Conservation (phyloP, 2,888 invertebrate genomes). For the Hartigia nigra region DNA sequence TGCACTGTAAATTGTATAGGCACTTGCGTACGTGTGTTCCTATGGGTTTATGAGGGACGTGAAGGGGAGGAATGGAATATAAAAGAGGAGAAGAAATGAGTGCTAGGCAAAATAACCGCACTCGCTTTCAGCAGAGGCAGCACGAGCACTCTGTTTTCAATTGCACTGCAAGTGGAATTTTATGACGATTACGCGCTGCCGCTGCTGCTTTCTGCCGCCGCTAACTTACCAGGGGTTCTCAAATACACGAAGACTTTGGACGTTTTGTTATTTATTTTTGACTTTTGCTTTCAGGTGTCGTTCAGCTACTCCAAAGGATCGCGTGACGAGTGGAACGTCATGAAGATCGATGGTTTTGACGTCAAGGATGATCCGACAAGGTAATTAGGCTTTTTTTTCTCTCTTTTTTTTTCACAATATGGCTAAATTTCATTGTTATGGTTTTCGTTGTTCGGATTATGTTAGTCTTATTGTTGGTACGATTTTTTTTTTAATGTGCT, state of each 20-base stretch:
- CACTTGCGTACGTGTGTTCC: not conserved
- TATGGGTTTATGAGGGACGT: not conserved
- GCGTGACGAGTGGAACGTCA: conserved; percentile 86
- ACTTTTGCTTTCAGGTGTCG: conserved; percentile 76
- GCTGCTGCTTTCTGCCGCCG: not conserved
- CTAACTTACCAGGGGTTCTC: not conserved
- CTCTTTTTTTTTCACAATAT: conserved; percentile 12
- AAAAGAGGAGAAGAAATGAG: not conserved
- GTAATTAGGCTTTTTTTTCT: conserved; percentile 64
- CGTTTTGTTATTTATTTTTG: not conserved
- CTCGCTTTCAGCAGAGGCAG: not conserved
- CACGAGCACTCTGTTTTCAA: not conserved
- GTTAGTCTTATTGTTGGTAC: not conserved
- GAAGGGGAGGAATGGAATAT: not conserved
- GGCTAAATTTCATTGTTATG: not conserved
- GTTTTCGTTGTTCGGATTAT: not conserved
- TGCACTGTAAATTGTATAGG: not conserved
- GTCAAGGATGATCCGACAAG: conserved; percentile 84
- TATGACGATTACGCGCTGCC: not conserved
- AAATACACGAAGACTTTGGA: not conserved
- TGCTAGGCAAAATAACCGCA: not conserved
- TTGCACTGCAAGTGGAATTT: not conserved
- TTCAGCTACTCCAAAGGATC: conserved; percentile 83
- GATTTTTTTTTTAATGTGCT: not conserved
- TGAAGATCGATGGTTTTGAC: conserved; percentile 87